Evolutionary conservation across 1,140 invertebrate species (phyloP).

Genomic region (Aethina tumida): DNA sequence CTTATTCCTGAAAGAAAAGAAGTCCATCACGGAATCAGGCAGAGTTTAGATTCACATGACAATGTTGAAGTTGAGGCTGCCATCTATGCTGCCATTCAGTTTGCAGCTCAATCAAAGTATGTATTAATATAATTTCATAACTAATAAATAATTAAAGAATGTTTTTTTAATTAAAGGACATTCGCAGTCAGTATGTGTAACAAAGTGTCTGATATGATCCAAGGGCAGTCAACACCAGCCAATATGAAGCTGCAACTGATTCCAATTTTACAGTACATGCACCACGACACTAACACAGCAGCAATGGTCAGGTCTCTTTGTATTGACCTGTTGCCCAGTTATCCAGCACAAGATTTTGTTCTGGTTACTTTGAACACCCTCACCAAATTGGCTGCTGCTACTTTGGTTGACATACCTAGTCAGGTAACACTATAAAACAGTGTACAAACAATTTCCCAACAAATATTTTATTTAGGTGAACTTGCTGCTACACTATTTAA

Average conservation of each 20-base stretch:
- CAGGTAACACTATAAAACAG: conserved; percentile 49
- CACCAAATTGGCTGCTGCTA: conserved; percentile 76
- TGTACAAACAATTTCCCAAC: no score
- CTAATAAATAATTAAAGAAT: background rate
- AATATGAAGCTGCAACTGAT: conserved; percentile 86
- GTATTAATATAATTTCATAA: conserved; percentile 16
- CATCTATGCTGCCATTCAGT: conserved; percentile 87
- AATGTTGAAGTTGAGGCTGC: conserved; percentile 92
- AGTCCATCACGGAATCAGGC: conserved; percentile 89
- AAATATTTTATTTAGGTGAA: conserved; percentile 37
- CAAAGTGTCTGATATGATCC: conserved; percentile 92
- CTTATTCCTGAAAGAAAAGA: conserved; percentile 90
- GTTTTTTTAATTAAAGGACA: conserved; percentile 46
- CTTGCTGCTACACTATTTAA: conserved; percentile 46
- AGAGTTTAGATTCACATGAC: conserved; percentile 89
- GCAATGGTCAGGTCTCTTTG: conserved; percentile 74
- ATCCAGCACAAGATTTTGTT: conserved; percentile 82
- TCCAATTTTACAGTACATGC: conserved; percentile 86
- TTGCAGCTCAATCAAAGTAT: conserved; percentile 85
- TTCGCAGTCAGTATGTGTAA: conserved; percentile 96
- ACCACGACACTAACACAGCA: conserved; percentile 80
- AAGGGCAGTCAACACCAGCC: conserved; percentile 81
- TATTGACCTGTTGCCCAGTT: conserved; percentile 70
- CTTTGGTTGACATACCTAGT: conserved; percentile 81
- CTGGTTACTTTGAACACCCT: conserved; percentile 77